Percentiles rank a stretch among this genome's conserved stretches.
These are phyloP conservation scores for Benthosema pterotum DNA, from an alignment of 2,797 vertebrate genomes.

Conservation along the genomic window DNA sequence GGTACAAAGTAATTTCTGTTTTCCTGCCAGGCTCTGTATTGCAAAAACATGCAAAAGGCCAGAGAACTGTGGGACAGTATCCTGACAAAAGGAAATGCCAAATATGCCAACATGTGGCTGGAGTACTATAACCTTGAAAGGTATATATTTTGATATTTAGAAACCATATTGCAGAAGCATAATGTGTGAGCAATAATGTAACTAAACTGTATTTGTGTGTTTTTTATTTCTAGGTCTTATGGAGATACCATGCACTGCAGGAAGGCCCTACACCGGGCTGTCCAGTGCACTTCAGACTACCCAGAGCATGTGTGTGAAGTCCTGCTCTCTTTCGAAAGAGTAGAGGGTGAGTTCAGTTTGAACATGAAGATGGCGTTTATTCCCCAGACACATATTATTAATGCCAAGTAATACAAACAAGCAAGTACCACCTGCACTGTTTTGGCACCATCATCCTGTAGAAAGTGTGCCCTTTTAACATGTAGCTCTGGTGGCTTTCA, in stretches of 20 bases:
- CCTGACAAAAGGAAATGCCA: constrained; percentile 97
- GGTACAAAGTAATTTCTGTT: background rate
- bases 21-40: constrained; percentile 87
- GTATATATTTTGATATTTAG: constrained; percentile 37
- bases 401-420: too few relatives aligned
- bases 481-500: too few relatives aligned
- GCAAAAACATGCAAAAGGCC: constrained; percentile 98
- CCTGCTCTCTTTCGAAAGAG: constrained; percentile 91
- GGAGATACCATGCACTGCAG: constrained; percentile 92
- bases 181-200: too few relatives aligned
- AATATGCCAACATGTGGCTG: constrained; percentile 98
- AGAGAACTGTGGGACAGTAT: constrained; percentile 97
- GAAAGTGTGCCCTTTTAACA: too few relatives aligned
- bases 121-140: constrained; percentile 97
- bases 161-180: too few relatives aligned
- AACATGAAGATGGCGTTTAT: background rate
- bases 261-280: constrained; percentile 93
- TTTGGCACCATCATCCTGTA: too few relatives aligned
- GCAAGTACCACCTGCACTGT: too few relatives aligned
- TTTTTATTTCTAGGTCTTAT: constrained; percentile 74
- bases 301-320: constrained; percentile 97
- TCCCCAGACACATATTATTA: too few relatives aligned
- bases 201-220: background rate
- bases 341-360: constrained; percentile 84
- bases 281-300: constrained; percentile 96